Base-by-base conservation (phyloP, 2,797 vertebrate genomes). In the Trachurus trachurus region DNA sequence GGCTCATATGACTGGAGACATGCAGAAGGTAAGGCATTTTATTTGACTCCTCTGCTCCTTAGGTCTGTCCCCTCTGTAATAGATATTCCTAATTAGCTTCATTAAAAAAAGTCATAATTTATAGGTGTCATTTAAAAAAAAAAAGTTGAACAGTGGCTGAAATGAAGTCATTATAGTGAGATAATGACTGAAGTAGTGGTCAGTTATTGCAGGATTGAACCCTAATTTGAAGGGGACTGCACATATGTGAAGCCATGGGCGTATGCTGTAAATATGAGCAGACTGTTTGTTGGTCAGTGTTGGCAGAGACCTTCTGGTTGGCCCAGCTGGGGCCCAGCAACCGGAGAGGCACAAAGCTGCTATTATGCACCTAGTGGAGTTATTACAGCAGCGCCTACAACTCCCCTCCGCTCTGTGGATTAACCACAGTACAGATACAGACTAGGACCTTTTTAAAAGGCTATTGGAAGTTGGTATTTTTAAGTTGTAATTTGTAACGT, bases 1-100 rank as follows among this genome's bases (percentile, higher is more conserved):
- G 34, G 97, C 97, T 26, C 96, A 95, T 81, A 57, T 96, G 85
- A 99, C 97, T 7, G 98, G 98, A 76, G 98, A 99, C 16, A 91
- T 96, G 2, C 96, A 98, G 17, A 98, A 96, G 96, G 98, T 99
- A 91, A 88, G 92, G 2, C 10, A 10, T 47, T 70, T 22, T 26
- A 58, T 47, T 70, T 22, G 21, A 58, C n/a, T 66, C 31, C 44
- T n/a, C 31, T 61, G n/a, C 54, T 9, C 8, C 34, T 7, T 47
- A 19, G 12, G 3, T 62, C 26, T 53, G 11, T 57, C 31, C 8
- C 31, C 6, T 52, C 15, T 45, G 3, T 69, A 6, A 53, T 16
- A 13, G 37, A 10, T 9, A 6, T 45, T 65, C 82, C 19, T 63
- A 56, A 54, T 21, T 69, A 47, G 61, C 66, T 40, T 78, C 61